Evolutionary conservation across 1,140 invertebrate species (phyloP), one percentile per base, ranked within the genome.

Genomic region (Ephestia elutella): DNA sequence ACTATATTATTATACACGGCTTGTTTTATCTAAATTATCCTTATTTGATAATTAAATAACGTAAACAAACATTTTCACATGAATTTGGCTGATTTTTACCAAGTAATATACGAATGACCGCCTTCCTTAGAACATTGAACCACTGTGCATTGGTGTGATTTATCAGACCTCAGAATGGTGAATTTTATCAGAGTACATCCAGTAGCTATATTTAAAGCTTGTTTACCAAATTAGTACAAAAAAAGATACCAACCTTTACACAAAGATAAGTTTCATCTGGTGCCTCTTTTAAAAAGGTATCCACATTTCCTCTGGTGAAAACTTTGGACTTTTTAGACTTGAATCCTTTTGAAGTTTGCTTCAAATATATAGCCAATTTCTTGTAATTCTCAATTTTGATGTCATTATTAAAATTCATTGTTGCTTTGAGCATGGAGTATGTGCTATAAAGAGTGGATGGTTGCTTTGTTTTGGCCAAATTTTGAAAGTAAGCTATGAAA

Each of bases 381-480:
- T 15, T 49, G 48, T 49, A 49, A 9, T 17, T 49, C 18, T 49
- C 48, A 4, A 49, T 49, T 4, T 49, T 49, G 3, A 49, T 49
- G 0, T 19, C 48, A 49, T 49, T 49, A 4, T 49, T 49, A n/a
- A 8, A 2, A 19, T 19, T 19, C 15, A 49, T 10, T 17, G 48
- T 49, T 9, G 48, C 5, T 19, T 49, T 49, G 48, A 49, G 48
- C 48, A 49, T 49, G n/a, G 48, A 49, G 48, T 49, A 49, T 17
- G n/a, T 49, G 48, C n/a, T 49, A 7, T 19, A 17, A n/a, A 49
- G 15, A 49, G 48, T 49, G 5, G 48, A 49, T 4, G 48, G 48
- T 17, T 49, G n/a, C 48, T 49, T 49, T 4, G 48, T 18, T 49
- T 49, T 49, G 9, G 48, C 48, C 13, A 49, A 17, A 9, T 49